Evolutionary conservation across 2,888 invertebrate species (phyloP), one percentile per base, ranked within the genome.

Genomic region (Brenthis hecate): DNA sequence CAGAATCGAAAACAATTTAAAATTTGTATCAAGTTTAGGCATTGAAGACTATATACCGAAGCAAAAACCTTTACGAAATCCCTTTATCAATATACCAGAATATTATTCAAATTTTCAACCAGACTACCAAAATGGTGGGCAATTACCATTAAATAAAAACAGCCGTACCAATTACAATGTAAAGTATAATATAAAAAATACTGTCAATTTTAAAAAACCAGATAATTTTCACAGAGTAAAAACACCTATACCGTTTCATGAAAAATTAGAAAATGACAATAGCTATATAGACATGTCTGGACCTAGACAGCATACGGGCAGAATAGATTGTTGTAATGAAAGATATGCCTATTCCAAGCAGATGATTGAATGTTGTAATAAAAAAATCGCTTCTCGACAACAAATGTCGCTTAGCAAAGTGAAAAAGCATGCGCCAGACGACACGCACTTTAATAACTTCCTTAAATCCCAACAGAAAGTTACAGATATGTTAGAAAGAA

Each of bases 381-480:
- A 76, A n/a, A 73, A 74, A n/a, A 75, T 86, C 16, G 75, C 78
- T 0, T 74, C 85, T 6, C 80, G 91, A 64, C 80, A 86, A 14
- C 88, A 87, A 67, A 69, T 80, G 64, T 82, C 90, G 0, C 50
- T 89, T n/a, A 75, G 73, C 48, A 74, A 78, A 3, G 71, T 77
- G 14, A 85, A 82, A 60, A 80, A 77, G 58, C 75, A 75, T 2
- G 50, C 75, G 6, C 48, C 75, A 13, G 85, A 88, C 61, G 89
- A 89, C 61, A 75, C 81, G 1, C 87, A 86, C 74, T 91, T 90
- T 53, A 82, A 75, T 8, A 86, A 87, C 68, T 88, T 92, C 67
- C 65, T 92, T 13, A 85, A 86, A 67, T 86, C 88, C 0, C 92
- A 92, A 72, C 83, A 91, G 73, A 91, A 88, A 75, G 91, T 92